Base-by-base conservation (phyloP, 2,797 vertebrate species). In the Coregonus ussuriensis region DNA sequence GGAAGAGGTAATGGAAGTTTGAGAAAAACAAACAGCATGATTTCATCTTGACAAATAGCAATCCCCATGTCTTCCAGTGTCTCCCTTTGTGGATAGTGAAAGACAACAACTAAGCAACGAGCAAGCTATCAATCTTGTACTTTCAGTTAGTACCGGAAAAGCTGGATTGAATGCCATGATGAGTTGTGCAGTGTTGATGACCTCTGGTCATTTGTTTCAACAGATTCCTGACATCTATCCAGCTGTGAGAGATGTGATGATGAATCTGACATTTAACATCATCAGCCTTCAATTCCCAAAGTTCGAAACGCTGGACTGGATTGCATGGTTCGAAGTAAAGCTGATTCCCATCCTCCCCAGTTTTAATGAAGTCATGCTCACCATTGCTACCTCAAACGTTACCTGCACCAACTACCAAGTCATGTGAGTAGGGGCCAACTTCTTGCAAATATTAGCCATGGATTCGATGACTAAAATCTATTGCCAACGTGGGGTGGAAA, bases 311-410 rank as follows among this genome's bases (percentile, higher is more conserved):
- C 5, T 89, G 1, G 80, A 86, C 51, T 88, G 84, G 85, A 1
- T 3, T 0, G 0, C 0, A 3, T 89, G 85, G 88, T 91, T 89
- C 75, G 25, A 51, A 21, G 25, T 66, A 53, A 82, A 62, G 75
- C 82, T 91, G 80, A 52, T 29, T 70, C 54, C 54, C 1, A 1
- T 90, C 81, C 87, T 91, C 3, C 69, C 85, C 35, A 87, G 89
- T 80, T 87, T 89, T 78, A 84, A 18, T 9, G 41, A 80, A 25
- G 4, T 37, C 54, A 90, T 91, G 90, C 84, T 91, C 76, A n/a
- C 41, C 52, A 74, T 1, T 5, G 77, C 74, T 62, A 81, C n/a
- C n/a, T n/a, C n/a, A n/a, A n/a, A n/a, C n/a, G n/a, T n/a, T n/a
- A n/a, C n/a, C n/a, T n/a, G n/a, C n/a, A n/a, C n/a, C n/a, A n/a